Conservation (phyloP, 2,797 vertebrate species). For the Mus minutoides region DNA sequence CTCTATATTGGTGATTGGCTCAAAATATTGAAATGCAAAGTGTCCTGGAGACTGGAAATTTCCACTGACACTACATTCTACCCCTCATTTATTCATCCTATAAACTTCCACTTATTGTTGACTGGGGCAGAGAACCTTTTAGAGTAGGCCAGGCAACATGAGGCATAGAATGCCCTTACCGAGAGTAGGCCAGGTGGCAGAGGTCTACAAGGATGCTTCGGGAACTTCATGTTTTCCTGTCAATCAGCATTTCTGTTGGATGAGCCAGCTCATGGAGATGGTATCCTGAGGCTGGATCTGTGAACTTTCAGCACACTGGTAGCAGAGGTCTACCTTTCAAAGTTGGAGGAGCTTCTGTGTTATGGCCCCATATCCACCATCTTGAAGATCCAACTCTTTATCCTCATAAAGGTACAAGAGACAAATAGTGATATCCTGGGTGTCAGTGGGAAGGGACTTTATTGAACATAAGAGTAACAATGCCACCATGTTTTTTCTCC, state of each 20-base stretch:
- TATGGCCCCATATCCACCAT: background rate
- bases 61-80: no score
- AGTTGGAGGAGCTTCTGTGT: background rate
- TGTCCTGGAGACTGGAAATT: background rate
- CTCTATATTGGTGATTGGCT: background rate
- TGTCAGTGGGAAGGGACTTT: background rate
- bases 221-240: background rate
- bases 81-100: background rate
- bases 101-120: accelerated
- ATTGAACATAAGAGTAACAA: background rate
- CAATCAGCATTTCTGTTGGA: background rate
- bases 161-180: no score
- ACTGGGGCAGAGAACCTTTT: background rate
- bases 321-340: background rate
- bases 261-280: background rate
- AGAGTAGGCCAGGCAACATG: background rate
- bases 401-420: background rate
- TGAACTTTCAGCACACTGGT: background rate
- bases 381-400: background rate
- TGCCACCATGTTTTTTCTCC: no score
- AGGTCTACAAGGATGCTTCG: background rate
- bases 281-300: background rate
- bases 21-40: background rate
- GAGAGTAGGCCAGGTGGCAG: no score
- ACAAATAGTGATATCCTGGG: background rate